Percentiles rank a stretch among this genome's conserved stretches.
Conservation (phyloP, 2,113 vertebrate genomes). For the Himantopus leucocephalus region DNA sequence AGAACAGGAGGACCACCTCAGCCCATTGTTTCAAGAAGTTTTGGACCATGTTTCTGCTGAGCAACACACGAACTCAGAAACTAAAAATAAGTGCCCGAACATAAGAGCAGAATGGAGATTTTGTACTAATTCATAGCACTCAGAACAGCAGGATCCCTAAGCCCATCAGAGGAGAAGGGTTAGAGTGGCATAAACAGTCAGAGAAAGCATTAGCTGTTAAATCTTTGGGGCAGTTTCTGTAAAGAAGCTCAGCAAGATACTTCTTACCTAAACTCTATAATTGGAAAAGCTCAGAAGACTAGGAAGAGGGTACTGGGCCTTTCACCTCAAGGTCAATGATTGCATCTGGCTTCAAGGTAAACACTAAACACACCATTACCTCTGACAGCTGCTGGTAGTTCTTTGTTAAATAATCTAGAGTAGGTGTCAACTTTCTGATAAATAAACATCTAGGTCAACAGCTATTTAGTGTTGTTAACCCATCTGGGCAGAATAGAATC, state of each 20-base stretch:
- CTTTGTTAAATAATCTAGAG: not conserved
- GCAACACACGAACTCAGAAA: not conserved
- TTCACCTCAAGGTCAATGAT: slow-evolving; percentile 6
- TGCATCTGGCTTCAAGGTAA: slow-evolving; percentile 17
- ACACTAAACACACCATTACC: not conserved
- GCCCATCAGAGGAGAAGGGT: not conserved
- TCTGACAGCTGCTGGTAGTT: slow-evolving; percentile 9
- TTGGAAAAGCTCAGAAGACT: not conserved
- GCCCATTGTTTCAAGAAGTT: not conserved
- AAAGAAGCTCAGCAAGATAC: not conserved
- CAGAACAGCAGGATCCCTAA: not conserved
- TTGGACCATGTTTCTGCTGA: not conserved
- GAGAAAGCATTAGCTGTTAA: not conserved
- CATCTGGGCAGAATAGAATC: not conserved
- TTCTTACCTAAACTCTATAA: not conserved
- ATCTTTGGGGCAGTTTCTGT: not conserved
- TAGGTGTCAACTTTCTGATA: not conserved
- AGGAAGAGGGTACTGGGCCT: not conserved
- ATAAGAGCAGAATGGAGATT: not conserved
- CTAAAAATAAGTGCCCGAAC: not conserved
- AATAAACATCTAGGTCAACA: not conserved
- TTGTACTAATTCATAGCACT: not conserved
- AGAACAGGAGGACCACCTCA: not conserved
- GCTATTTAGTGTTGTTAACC: not conserved
- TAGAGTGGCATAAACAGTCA: not conserved